phyloP scores from a whole-genome alignment of 2,113 vertebrate species.

The Rafetus swinhoei region DNA sequence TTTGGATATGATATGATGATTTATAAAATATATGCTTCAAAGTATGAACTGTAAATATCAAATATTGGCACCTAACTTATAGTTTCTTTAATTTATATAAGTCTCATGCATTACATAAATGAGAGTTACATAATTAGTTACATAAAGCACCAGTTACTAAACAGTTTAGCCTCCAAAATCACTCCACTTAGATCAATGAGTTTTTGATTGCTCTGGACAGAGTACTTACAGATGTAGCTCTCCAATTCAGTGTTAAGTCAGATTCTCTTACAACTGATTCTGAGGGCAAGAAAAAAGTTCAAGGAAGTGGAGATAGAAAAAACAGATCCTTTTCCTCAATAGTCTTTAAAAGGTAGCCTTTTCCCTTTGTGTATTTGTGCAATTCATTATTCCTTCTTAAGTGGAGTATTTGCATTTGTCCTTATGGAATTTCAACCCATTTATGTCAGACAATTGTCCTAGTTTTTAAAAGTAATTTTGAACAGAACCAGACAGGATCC shows the following conservation, averaged over 20 bases:
- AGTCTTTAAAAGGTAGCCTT: background rate
- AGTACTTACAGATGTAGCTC: accelerated
- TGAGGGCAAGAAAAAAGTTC: background rate
- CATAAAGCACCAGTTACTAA: accelerated
- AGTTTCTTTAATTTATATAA: background rate
- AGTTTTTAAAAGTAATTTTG: background rate
- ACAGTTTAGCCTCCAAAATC: background rate
- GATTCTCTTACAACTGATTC: background rate
- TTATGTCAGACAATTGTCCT: background rate
- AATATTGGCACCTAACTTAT: background rate
- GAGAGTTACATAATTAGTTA: accelerated
- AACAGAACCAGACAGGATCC: no score
- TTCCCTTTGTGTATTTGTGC: background rate
- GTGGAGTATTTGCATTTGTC: background rate
- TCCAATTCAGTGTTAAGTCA: background rate
- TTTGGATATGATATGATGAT: background rate
- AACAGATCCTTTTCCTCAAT: background rate
- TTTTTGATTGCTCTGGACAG: background rate
- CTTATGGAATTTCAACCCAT: background rate
- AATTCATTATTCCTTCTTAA: background rate
- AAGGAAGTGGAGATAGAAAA: background rate
- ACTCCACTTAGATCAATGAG: accelerated
- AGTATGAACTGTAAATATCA: background rate
- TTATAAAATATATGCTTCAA: background rate
- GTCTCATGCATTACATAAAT: background rate